Percentiles rank a stretch among this genome's conserved stretches.
Evolutionary conservation across 2,797 vertebrate species (phyloP).

Genomic region (Apodemus agrarius): DNA sequence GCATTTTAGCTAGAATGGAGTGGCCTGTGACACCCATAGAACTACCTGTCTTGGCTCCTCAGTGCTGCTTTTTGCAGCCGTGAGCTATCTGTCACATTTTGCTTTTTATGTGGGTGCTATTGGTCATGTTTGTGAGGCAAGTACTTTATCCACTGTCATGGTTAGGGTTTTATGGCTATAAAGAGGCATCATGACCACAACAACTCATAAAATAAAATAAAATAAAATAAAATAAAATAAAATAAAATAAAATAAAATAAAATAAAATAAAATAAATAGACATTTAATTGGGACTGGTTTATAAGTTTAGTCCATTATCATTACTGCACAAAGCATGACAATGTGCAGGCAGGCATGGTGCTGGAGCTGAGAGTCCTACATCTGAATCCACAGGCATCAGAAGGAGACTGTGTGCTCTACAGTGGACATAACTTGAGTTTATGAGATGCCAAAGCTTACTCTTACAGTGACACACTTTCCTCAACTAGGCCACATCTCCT

Average conservation of each 20-base stretch:
- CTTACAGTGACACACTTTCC: not conserved
- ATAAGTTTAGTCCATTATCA: not conserved
- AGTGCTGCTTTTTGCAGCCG: not conserved
- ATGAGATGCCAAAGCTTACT: not conserved
- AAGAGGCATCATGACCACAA: not conserved
- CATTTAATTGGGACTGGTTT: not conserved
- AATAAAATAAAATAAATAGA: not conserved
- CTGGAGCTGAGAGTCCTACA: not conserved
- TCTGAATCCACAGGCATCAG: not conserved
- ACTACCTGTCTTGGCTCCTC: not conserved
- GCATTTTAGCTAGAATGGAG: not conserved
- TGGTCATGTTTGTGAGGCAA: not conserved
- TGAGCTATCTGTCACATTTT: not conserved
- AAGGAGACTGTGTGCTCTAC: not conserved
- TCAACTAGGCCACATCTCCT: not conserved
- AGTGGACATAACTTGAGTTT: not conserved
- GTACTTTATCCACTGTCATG: not conserved
- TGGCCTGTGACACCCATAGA: not conserved
- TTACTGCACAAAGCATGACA: not conserved
- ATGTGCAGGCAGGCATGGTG: not conserved
- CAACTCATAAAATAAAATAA: not conserved
- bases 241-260: not conserved
- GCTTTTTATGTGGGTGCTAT: not conserved
- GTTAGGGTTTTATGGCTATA: not conserved
- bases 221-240: too few relatives aligned